Percentiles rank a stretch among this genome's conserved stretches.
Conservation (phyloP, 2,888 invertebrate genomes). For the Bembecia ichneumoniformis region DNA sequence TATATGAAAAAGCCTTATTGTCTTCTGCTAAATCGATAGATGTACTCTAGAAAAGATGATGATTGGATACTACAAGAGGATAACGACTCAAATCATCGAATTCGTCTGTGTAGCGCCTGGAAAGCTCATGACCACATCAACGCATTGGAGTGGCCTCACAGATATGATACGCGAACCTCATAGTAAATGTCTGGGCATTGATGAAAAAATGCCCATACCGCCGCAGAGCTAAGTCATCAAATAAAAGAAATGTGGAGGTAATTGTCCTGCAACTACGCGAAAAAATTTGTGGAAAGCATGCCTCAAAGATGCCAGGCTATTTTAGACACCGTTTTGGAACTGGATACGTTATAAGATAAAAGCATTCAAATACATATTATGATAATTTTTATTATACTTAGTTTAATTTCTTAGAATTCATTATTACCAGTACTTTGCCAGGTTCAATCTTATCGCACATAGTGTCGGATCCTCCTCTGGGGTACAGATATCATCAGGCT, state of each 20-base stretch:
- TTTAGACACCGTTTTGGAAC: background rate
- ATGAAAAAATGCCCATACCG: slow-evolving; percentile 2
- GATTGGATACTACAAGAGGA: slow-evolving; percentile 1
- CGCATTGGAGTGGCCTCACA: slow-evolving; percentile 11
- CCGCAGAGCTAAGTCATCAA: background rate
- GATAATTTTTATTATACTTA: no score
- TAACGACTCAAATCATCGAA: slow-evolving; percentile 9
- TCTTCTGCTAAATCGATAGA: background rate
- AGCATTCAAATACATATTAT: background rate
- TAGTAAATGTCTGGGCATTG: slow-evolving; percentile 14
- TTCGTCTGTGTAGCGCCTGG: no score
- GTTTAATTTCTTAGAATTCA: no score
- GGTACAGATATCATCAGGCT: no score
- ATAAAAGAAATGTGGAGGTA: slow-evolving; percentile 1
- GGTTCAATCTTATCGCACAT: no score
- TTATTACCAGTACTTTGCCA: no score
- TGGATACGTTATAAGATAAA: background rate
- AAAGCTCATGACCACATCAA: slow-evolving; percentile 13
- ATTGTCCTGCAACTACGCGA: background rate
- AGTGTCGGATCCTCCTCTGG: no score
- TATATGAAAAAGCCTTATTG: background rate
- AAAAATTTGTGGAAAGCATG: background rate
- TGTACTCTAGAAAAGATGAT: background rate
- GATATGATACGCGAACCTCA: slow-evolving; percentile 16
- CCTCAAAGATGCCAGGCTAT: background rate